Evolutionary conservation across 1,140 invertebrate species (phyloP).

Genomic region (Hypothenemus hampei): DNA sequence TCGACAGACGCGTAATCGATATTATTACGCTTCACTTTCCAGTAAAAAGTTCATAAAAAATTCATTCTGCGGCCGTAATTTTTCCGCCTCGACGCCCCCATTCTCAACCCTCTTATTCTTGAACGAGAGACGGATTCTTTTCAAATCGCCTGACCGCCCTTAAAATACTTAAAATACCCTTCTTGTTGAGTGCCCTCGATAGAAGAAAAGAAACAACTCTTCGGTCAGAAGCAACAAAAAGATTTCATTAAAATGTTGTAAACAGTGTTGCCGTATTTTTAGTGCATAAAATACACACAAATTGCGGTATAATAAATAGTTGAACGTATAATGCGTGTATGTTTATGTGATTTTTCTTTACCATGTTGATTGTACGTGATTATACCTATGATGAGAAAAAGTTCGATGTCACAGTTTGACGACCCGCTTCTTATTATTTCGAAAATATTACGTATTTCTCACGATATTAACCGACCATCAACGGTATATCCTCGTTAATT

Average conservation of each 20-base stretch:
- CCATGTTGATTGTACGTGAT: conserved; percentile 10
- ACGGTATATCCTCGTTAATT: neutral
- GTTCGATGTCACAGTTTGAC: conserved; percentile 1
- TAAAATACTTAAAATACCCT: conserved; percentile 24
- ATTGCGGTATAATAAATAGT: conserved; percentile 2
- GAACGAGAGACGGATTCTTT: conserved; percentile 18
- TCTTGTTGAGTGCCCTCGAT: conserved; percentile 19
- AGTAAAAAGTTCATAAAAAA: too few relatives aligned
- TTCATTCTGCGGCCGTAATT: conserved; percentile 16
- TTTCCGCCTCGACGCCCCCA: conserved; percentile 20
- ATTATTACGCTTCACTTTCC: too few relatives aligned
- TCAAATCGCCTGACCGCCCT: conserved; percentile 26
- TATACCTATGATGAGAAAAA: conserved; percentile 6
- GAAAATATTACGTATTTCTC: conserved; percentile 6
- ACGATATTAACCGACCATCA: conserved; percentile 4
- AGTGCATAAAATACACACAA: neutral
- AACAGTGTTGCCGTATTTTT: neutral
- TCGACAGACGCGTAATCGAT: too few relatives aligned
- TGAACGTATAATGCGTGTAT: neutral
- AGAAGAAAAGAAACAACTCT: conserved; percentile 2
- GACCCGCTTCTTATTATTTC: conserved; percentile 3
- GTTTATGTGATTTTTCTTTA: neutral
- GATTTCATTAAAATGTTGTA: too few relatives aligned
- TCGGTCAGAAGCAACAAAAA: neutral
- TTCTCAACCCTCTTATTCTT: conserved; percentile 18